phyloP scores from a whole-genome alignment of 2,888 invertebrate genomes.

The Lymantria monacha region DNA sequence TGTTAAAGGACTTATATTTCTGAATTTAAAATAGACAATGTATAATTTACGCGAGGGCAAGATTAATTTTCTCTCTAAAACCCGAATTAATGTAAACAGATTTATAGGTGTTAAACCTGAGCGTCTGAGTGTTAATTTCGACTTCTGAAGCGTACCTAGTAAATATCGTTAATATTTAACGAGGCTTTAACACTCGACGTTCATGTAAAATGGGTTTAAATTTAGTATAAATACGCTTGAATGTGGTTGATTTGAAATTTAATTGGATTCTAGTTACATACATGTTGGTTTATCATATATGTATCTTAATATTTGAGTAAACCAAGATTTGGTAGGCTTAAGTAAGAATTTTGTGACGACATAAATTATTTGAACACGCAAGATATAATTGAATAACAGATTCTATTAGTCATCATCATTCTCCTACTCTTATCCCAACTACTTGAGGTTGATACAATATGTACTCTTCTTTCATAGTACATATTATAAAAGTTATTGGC shows the following conservation, averaged over 20 bases:
- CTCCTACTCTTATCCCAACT: no score
- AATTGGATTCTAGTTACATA: background rate
- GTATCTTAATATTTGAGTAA: background rate
- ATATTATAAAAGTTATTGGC: no score
- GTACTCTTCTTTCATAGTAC: no score
- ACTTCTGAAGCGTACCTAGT: constrained; percentile 10
- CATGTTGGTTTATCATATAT: background rate
- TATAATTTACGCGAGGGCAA: constrained; percentile 1
- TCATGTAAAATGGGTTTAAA: constrained; percentile 3
- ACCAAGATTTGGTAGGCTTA: no score
- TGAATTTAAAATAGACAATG: background rate
- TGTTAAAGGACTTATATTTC: no score
- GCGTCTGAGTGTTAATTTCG: constrained; percentile 24
- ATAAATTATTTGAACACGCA: no score
- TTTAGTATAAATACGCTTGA: constrained; percentile 16
- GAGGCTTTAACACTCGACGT: constrained; percentile 9
- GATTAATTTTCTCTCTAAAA: background rate
- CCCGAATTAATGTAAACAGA: constrained; percentile 7
- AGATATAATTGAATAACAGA: no score
- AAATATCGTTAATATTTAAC: constrained; percentile 29
- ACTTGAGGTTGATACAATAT: no score
- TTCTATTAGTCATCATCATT: no score
- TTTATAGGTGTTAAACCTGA: constrained; percentile 22
- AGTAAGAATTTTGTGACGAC: no score
- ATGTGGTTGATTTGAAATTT: background rate